A percentile compares a stretch with the other conserved stretches of the same genome.
These are phyloP conservation scores for Chrysoperla carnea DNA, from an alignment of 1,140 invertebrate genomes.

Conservation along the genomic window DNA sequence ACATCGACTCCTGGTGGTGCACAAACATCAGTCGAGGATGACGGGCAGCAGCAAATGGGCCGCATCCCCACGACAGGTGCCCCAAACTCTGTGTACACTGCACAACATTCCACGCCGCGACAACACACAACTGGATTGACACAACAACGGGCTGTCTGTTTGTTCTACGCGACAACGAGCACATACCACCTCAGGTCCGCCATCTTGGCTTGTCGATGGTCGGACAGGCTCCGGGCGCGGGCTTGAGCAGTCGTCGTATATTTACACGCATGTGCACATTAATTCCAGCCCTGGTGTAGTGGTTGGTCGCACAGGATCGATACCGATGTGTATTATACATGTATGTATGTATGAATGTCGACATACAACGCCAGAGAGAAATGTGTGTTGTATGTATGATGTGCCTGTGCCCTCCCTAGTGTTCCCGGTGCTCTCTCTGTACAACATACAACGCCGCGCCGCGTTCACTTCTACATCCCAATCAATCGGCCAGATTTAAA, in stretches of 20 bases:
- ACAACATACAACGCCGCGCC: too few species aligned
- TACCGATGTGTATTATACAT: too few species aligned
- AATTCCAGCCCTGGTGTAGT: too few species aligned
- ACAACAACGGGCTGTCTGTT: conserved; percentile 6
- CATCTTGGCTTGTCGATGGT: conserved; percentile 16
- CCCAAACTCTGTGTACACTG: conserved; percentile 4
- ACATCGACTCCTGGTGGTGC: not conserved
- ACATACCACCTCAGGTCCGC: conserved; percentile 16
- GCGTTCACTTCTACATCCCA: too few species aligned
- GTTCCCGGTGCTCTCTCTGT: too few species aligned
- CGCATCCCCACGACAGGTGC: conserved; percentile 4
- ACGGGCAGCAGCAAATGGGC: conserved; percentile 4
- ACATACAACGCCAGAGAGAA: too few species aligned
- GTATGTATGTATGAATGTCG: too few species aligned
- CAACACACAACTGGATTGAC: conserved; percentile 13
- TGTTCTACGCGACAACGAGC: conserved; percentile 3
- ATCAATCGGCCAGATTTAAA: too few species aligned
- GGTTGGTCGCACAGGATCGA: too few species aligned
- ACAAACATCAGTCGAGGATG: not conserved
- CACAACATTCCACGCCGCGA: conserved; percentile 3
- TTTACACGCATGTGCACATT: not conserved
- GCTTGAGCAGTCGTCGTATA: not conserved
- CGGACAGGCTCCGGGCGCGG: not conserved
- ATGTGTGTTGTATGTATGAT: too few species aligned
- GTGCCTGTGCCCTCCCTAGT: too few species aligned